Evolutionary conservation across 2,888 invertebrate species (phyloP), one percentile per base, ranked within the genome.

Genomic region (Marronus borbonicus): DNA sequence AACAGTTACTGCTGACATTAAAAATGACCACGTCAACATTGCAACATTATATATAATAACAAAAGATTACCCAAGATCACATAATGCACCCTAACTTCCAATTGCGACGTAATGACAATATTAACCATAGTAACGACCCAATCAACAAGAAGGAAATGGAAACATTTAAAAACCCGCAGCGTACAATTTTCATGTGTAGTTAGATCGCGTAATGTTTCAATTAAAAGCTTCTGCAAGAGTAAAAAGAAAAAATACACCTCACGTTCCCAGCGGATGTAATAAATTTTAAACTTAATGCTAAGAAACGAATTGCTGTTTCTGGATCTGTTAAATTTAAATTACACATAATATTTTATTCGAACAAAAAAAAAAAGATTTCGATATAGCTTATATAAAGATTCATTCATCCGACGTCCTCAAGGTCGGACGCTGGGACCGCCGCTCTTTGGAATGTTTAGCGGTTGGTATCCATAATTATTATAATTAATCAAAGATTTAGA

Each of bases 211-310:
- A 55, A 55, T 20, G n/a, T 55, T 55, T 62, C 62, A 62, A 62
- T 62, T 62, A 62, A 28, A 20, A 31, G 3, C 28, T 28, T 20
- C 28, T 62, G 55, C 55, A 55, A 24, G 55, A 20, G 31, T 62
- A 62, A 31, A 28, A 62, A 31, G 12, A 31, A 62, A 31, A 62
- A 62, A 62, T 62, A 28, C 31, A 8, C 14, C 10, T 24, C 3
- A 31, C 31, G 28, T 62, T 28, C 31, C 24, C 62, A 28, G 28
- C 62, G 62, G 62, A 62, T 62, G 62, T 62, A 62, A 62, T 62
- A 62, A 62, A 62, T 62, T 62, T 28, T 62, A 28, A 55, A n/a
- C 55, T 62, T 62, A 62, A 62, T 55, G 20, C 55, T 55, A 62
- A 10, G n/a, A 62, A 62, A 28, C 12, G 24, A 62, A 62, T 62